Evolutionary conservation across 2,888 invertebrate genomes (phyloP).

Genomic region (Theodoxus fluviatilis): DNA sequence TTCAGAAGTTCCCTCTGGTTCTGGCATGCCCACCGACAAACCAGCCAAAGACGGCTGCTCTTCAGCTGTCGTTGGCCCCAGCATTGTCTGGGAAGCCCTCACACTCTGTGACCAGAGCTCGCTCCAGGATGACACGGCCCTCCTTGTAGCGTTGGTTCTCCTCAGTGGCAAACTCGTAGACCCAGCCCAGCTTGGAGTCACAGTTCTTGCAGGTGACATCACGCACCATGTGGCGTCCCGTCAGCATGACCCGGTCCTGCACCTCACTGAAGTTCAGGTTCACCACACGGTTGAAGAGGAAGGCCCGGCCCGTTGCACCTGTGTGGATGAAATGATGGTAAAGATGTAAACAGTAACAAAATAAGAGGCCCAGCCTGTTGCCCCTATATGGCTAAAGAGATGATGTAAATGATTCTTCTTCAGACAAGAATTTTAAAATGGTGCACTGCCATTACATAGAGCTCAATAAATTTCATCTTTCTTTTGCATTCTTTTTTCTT

Average conservation of each 20-base stretch:
- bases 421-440: too few relatives aligned
- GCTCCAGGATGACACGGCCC: constrained; percentile 92
- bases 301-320: constrained; percentile 97
- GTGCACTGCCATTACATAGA: too few relatives aligned
- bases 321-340: too few relatives aligned
- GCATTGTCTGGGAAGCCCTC: constrained; percentile 76
- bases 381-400: too few relatives aligned
- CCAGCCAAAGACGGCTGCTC: too few relatives aligned
- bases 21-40: too few relatives aligned
- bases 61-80: constrained; percentile 48
- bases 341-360: too few relatives aligned
- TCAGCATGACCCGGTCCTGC: constrained; percentile 87
- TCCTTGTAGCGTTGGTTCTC: constrained; percentile 97
- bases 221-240: constrained; percentile 93
- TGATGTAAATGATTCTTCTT: too few relatives aligned
- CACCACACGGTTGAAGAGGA: constrained; percentile 90
- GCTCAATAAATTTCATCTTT: too few relatives aligned
- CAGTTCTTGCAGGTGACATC: constrained; percentile 99
- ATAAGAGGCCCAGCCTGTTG: too few relatives aligned
- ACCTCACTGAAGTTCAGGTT: constrained; percentile 83
- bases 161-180: constrained; percentile 98
- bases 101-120: constrained; percentile 92
- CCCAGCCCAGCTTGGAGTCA: constrained; percentile 95
- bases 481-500: too few relatives aligned
- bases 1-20: too few relatives aligned